These are phyloP conservation scores for Taenioides sp. DNA, from an alignment of 2,797 vertebrate genomes.

Conservation along the genomic window DNA sequence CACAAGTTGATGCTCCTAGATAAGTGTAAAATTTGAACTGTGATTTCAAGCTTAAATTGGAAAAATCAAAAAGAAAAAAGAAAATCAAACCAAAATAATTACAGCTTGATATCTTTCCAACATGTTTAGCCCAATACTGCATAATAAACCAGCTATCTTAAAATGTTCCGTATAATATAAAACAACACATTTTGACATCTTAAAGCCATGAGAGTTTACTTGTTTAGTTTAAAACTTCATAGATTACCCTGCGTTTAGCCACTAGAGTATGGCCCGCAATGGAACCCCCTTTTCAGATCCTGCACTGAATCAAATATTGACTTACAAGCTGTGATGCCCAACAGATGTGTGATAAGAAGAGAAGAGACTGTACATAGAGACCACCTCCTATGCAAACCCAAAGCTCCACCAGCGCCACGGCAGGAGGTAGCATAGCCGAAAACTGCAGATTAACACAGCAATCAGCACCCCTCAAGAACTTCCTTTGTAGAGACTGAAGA, in stretches of 20 bases:
- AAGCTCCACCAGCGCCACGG: constrained; percentile 40
- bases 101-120: too few relatives aligned
- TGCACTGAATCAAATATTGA: constrained; percentile 45
- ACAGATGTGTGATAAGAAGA: constrained; percentile 65
- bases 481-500: constrained; percentile 19
- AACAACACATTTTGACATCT: too few relatives aligned
- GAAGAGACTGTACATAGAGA: constrained; percentile 40
- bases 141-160: too few relatives aligned
- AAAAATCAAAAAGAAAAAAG: too few relatives aligned
- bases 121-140: too few relatives aligned
- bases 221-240: constrained; percentile 15
- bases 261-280: too few relatives aligned
- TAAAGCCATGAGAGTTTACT: not conserved
- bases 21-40: too few relatives aligned
- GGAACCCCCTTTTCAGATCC: constrained; percentile 9
- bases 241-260: too few relatives aligned
- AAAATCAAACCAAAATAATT: too few relatives aligned
- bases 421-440: constrained; percentile 43
- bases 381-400: constrained; percentile 48
- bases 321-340: constrained; percentile 53
- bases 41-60: too few relatives aligned
- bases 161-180: too few relatives aligned
- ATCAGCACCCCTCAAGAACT: constrained; percentile 56
- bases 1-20: too few relatives aligned
- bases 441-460: constrained; percentile 65